Evolutionary conservation across 1,140 invertebrate genomes (phyloP).

Genomic region (Meteorus sp.): DNA sequence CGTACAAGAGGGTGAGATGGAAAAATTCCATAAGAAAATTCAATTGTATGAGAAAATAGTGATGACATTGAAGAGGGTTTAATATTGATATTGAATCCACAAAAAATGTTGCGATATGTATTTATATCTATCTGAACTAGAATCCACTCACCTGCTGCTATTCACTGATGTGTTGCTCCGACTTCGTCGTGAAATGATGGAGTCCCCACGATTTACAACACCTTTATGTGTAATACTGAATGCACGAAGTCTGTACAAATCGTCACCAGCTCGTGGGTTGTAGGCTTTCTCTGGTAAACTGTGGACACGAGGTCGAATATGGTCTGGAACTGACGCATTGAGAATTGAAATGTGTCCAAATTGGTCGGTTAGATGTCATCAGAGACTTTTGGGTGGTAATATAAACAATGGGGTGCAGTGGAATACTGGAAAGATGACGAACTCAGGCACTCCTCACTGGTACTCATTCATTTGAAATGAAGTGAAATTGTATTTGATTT

Average conservation of each 20-base stretch:
- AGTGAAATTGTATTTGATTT: no score
- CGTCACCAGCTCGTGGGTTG: conserved; percentile 78
- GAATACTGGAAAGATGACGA: no score
- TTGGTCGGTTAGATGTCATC: background rate
- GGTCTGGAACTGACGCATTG: conserved; percentile 71
- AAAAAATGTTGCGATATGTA: no score
- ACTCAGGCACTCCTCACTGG: no score
- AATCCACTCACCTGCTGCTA: conserved; percentile 69
- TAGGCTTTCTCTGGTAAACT: conserved; percentile 81
- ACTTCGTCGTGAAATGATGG: conserved; percentile 78
- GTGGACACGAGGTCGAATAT: conserved; percentile 79
- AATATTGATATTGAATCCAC: no score
- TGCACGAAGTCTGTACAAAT: conserved; percentile 82
- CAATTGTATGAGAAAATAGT: no score
- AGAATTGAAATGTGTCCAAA: no score
- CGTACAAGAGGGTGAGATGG: no score
- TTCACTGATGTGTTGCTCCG: conserved; percentile 83
- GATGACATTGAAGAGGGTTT: no score
- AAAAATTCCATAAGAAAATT: no score
- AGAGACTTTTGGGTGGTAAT: background rate
- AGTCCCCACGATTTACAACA: conserved; percentile 87
- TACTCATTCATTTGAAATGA: no score
- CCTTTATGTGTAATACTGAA: conserved; percentile 88
- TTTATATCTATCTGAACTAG: no score
- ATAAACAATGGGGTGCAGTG: background rate